Percentiles rank a stretch among this genome's conserved stretches.
phyloP scores from a whole-genome alignment of 2,888 invertebrate species.

The Eupithecia dodoneata region DNA sequence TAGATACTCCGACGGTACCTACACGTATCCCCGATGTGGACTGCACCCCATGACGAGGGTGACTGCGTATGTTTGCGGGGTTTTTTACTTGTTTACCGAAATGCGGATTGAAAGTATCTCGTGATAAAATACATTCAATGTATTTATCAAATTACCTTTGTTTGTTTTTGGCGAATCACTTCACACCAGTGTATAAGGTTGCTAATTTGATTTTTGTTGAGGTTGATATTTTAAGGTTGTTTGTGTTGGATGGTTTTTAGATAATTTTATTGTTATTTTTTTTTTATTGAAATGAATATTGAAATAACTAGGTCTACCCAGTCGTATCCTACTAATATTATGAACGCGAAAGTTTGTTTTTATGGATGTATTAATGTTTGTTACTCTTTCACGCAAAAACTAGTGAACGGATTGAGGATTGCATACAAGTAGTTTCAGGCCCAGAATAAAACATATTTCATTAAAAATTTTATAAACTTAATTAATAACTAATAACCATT shows the following conservation, averaged over 20 bases:
- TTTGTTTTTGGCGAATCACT: conserved; percentile 21
- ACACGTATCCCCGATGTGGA: conserved; percentile 18
- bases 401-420: too few relatives aligned
- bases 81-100: conserved; percentile 38
- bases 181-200: conserved; percentile 1
- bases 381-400: too few relatives aligned
- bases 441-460: too few relatives aligned
- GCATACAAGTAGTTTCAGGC: too few relatives aligned
- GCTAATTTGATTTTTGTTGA: conserved; percentile 6
- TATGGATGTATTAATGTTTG: too few relatives aligned
- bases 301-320: not conserved
- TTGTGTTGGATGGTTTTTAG: not conserved
- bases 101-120: conserved; percentile 34
- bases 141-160: conserved; percentile 29
- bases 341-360: too few relatives aligned
- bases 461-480: too few relatives aligned
- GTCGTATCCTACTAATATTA: too few relatives aligned
- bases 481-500: too few relatives aligned
- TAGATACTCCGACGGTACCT: not conserved
- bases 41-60: conserved; percentile 40
- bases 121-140: conserved; percentile 33
- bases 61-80: conserved; percentile 42
- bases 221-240: not conserved
- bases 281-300: not conserved
- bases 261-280: not conserved